A percentile compares a stretch with the other conserved stretches of the same genome.
phyloP scores from a whole-genome alignment of 2,113 vertebrate genomes.

The Grus americana region DNA sequence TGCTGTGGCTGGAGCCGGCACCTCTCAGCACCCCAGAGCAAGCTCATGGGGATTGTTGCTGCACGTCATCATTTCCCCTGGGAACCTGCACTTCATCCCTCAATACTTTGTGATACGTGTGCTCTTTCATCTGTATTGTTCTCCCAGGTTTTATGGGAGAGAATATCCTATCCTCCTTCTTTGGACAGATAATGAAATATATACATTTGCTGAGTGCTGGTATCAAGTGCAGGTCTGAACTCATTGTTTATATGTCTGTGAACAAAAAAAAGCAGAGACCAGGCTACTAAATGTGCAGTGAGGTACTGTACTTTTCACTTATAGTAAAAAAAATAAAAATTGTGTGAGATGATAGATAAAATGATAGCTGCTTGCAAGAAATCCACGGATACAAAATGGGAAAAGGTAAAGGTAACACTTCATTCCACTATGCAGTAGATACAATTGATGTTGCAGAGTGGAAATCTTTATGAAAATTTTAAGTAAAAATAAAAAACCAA shows the following conservation, averaged over 20 bases:
- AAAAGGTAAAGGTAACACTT: background rate
- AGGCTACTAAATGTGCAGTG: background rate
- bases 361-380: background rate
- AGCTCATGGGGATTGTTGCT: background rate
- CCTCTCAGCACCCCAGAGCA: background rate
- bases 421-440: background rate
- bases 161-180: background rate
- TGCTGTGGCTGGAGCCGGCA: background rate
- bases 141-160: background rate
- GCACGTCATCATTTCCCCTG: background rate
- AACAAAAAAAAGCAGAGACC: background rate
- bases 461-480: background rate
- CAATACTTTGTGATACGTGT: background rate
- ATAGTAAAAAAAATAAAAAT: background rate
- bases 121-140: background rate
- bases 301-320: background rate
- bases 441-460: background rate
- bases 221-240: background rate
- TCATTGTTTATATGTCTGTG: background rate
- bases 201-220: background rate
- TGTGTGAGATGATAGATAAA: background rate
- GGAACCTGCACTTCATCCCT: background rate
- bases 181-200: background rate
- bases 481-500: background rate
- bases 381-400: background rate